Evolutionary conservation across 2,113 vertebrate genomes (phyloP).

Genomic region (Etia nguti): DNA sequence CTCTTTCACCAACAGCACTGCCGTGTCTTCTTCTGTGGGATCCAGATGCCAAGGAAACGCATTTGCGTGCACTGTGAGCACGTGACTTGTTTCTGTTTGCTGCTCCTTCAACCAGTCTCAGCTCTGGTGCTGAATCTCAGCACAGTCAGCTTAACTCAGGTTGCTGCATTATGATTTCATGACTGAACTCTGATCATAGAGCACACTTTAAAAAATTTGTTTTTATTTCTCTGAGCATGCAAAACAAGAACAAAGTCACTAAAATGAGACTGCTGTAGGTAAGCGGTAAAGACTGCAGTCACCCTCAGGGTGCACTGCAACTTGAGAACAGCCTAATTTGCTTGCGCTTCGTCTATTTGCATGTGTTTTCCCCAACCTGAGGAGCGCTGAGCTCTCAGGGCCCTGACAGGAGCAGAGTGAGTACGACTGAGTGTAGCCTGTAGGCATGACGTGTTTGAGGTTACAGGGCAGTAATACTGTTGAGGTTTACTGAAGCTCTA

Average conservation of each 20-base stretch:
- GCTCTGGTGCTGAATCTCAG: not conserved
- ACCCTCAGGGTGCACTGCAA: not conserved
- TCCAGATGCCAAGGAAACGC: not conserved
- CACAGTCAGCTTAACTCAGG: not conserved
- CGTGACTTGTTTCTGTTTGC: not conserved
- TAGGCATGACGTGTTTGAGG: not conserved
- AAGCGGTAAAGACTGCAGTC: not conserved
- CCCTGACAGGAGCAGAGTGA: not conserved
- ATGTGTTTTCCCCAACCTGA: not conserved
- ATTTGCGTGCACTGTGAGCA: not conserved
- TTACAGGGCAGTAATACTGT: not conserved
- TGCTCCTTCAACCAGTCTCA: not conserved
- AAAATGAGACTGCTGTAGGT: not conserved
- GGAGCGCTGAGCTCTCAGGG: not conserved
- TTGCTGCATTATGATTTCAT: not conserved
- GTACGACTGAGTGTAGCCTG: too few relatives aligned
- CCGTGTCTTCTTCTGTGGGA: not conserved
- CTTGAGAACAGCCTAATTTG: not conserved
- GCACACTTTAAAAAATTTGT: rapidly evolving
- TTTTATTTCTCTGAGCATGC: not conserved
- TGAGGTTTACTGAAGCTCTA: not conserved
- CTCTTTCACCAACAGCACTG: not conserved
- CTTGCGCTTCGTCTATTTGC: not conserved
- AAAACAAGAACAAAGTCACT: not conserved
- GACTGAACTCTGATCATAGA: not conserved